phyloP scores from a whole-genome alignment of 2,888 invertebrate genomes.

The Linnaemya tessellans region DNA sequence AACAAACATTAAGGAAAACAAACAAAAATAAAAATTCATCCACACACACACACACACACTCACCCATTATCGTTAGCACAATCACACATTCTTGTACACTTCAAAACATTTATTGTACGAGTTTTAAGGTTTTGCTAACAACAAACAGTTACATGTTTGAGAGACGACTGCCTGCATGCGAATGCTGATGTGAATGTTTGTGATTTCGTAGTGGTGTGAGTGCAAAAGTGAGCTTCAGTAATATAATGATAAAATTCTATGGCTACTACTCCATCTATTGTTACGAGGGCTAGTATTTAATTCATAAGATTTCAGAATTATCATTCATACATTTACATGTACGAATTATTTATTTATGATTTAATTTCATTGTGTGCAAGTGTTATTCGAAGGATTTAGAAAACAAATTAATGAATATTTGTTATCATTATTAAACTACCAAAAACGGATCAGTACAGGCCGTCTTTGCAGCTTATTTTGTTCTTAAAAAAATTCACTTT shows the following conservation, averaged over 20 bases:
- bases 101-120: constrained; percentile 59
- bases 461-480: too few relatives aligned
- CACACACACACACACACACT: constrained; percentile 27
- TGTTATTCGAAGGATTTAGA: too few relatives aligned
- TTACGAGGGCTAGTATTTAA: background rate
- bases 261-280: background rate
- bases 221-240: constrained; percentile 46
- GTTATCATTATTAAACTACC: too few relatives aligned
- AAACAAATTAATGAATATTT: too few relatives aligned
- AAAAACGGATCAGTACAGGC: too few relatives aligned
- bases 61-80: constrained; percentile 1
- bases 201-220: background rate
- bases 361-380: too few relatives aligned
- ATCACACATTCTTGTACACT: constrained; percentile 30
- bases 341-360: too few relatives aligned
- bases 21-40: background rate
- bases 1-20: background rate
- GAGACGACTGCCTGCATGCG: constrained; percentile 13
- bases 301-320: background rate
- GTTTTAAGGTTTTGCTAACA: constrained; percentile 73
- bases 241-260: constrained; percentile 43
- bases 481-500: too few relatives aligned
- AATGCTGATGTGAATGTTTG: constrained; percentile 5
- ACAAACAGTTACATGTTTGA: constrained; percentile 63
- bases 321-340: too few relatives aligned